Conservation (phyloP, 2,888 invertebrate species). For the Drosophila mulleri region DNA sequence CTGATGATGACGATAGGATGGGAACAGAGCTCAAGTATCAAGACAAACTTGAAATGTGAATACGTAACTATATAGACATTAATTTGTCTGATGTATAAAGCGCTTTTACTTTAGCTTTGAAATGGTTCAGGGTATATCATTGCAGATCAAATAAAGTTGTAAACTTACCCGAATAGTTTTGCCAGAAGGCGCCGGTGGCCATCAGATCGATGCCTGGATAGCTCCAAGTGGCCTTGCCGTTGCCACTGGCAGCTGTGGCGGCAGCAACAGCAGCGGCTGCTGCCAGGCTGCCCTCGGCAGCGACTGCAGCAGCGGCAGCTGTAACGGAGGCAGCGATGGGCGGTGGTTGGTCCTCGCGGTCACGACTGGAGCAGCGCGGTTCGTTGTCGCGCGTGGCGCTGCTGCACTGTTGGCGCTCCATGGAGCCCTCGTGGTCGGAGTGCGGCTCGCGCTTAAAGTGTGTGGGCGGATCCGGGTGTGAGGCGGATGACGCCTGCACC, state of each 20-base stretch:
- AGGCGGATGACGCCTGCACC: constrained; percentile 42
- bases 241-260: constrained; percentile 82
- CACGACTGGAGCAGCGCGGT: constrained; percentile 73
- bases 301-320: constrained; percentile 57
- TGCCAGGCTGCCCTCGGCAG: constrained; percentile 78
- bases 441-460: constrained; percentile 83
- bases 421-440: constrained; percentile 82
- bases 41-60: too few species aligned
- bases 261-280: constrained; percentile 82
- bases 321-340: constrained; percentile 82
- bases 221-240: constrained; percentile 88
- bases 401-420: constrained; percentile 66
- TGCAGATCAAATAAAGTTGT: too few species aligned
- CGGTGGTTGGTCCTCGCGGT: constrained; percentile 84
- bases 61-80: neutral
- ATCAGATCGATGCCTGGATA: constrained; percentile 92
- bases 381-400: constrained; percentile 63
- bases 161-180: constrained; percentile 94
- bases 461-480: constrained; percentile 82
- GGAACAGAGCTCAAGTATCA: neutral
- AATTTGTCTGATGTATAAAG: too few species aligned
- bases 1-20: neutral
- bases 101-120: too few species aligned
- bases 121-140: too few species aligned
- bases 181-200: constrained; percentile 95